Base-by-base conservation (phyloP, 2,797 vertebrate species). In the Phoebastria nigripes region DNA sequence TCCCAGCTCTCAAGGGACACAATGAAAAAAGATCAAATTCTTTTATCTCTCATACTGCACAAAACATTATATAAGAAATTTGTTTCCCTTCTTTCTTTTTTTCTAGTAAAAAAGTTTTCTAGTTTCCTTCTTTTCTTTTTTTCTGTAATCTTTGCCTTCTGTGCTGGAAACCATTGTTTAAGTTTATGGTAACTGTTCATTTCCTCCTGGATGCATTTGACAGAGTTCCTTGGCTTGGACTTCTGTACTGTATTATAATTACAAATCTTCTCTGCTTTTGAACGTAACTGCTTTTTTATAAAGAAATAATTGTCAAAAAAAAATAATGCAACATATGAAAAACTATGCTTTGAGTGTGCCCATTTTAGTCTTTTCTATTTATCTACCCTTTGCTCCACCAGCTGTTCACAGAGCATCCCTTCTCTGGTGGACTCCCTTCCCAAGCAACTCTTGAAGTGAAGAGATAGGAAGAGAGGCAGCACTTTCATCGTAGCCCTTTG, bases 321-420 rank as follows among this genome's bases (percentile, higher is more conserved):
- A 37, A 78, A 56, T 22, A 71, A 19, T 17, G 3, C 16, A 8
- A 44, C 4, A 37, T 37, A 76, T 29, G 2, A 76, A 91, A 78
- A 83, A 8, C 1, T 9, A 2, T 7, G 4, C 0, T 62, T 62
- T 73, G 13, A 51, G 6, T 8, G 8, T 35, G 4, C 7, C 13
- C 20, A 24, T 52, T 72, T 52, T 72, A 35, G 11, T 37, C n/a
- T 21, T 62, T 66, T 39, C 15, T 44, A 2, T 87, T 73, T 70
- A 18, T 28, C 8, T 49, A 12, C 7, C 3, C 5, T 74, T 80
- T 35, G 2, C 29, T 79, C 9, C 24, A 51, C 2, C 10, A 47
- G 26, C 24, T 7, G 12, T 65, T 47, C 44, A n/a, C 33, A 58
- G 3, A 76, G 3, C 8, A 56, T 28, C 33, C 31, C 18, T 86